Evolutionary conservation across 2,113 vertebrate species (phyloP).

Genomic region (Cercocebus atys): DNA sequence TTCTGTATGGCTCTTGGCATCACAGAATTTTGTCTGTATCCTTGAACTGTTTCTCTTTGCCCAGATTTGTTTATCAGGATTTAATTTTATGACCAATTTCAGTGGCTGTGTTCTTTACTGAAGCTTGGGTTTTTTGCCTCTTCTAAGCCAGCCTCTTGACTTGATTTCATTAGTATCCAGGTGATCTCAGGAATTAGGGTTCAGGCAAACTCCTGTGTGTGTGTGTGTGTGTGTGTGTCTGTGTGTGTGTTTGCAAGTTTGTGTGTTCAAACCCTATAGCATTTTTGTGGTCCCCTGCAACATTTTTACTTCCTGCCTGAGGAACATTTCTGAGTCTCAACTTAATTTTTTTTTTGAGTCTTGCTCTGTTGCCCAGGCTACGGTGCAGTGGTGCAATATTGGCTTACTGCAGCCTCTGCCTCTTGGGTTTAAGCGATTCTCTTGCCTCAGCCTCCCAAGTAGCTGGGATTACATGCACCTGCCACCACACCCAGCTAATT

Average conservation of each 20-base stretch:
- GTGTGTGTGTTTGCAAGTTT: not conserved
- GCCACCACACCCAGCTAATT: too few species aligned
- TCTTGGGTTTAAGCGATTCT: too few species aligned
- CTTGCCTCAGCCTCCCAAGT: too few species aligned
- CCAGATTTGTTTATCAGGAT: constrained; percentile 8
- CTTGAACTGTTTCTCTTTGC: constrained; percentile 27
- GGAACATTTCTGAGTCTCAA: not conserved
- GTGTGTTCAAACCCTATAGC: not conserved
- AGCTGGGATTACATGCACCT: too few species aligned
- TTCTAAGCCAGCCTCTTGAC: not conserved
- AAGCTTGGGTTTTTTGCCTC: not conserved
- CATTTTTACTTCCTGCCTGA: not conserved
- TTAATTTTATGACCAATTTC: constrained; percentile 22
- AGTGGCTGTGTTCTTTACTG: not conserved
- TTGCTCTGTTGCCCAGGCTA: too few species aligned
- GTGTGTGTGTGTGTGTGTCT: not conserved
- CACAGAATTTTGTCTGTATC: not conserved
- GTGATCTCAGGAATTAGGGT: not conserved
- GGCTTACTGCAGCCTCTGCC: too few species aligned
- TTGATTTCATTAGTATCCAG: not conserved
- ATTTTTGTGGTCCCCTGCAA: not conserved
- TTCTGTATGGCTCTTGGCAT: not conserved
- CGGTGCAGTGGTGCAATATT: too few species aligned
- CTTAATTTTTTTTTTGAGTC: not conserved
- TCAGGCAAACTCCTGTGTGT: not conserved